phyloP scores from a whole-genome alignment of 35 echinoderm and acorn worm genomes.

The Stichopus chloronotus region DNA sequence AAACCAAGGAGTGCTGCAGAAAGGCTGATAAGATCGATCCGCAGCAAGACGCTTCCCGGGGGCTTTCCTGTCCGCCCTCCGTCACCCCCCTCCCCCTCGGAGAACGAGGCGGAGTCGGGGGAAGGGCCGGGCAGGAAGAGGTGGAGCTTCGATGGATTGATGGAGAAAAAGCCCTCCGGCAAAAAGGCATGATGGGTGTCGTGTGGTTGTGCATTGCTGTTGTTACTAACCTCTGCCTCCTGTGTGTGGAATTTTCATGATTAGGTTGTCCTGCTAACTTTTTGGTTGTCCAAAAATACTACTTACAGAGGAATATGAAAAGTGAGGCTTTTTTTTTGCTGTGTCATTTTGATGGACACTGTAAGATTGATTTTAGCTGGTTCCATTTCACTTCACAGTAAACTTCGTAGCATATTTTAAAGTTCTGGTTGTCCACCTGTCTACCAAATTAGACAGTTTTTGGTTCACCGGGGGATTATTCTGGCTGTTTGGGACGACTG shows the following conservation, averaged over 20 bases:
- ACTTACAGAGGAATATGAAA: no score
- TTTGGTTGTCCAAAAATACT: no score
- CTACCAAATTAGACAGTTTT: no score
- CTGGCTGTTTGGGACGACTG: no score
- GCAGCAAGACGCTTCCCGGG: conserved; percentile 19
- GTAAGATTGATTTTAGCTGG: no score
- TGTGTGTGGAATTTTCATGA: background rate
- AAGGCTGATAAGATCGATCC: conserved; percentile 17
- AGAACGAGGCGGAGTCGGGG: background rate
- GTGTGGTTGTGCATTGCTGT: background rate
- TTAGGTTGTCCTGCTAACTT: no score
- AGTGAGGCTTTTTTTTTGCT: no score
- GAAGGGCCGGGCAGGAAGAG: background rate
- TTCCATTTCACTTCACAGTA: no score
- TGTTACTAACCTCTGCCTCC: background rate
- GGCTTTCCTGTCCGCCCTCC: background rate
- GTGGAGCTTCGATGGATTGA: background rate
- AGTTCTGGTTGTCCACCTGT: no score
- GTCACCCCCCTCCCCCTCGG: background rate
- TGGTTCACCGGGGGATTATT: no score
- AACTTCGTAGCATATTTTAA: no score
- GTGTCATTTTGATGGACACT: no score
- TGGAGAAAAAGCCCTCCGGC: background rate
- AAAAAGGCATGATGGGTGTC: conserved; percentile 36
- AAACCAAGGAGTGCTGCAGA: conserved; percentile 18